Base-by-base conservation (phyloP, 64 coral and sea anemone species). In the Acropora tenuis region DNA sequence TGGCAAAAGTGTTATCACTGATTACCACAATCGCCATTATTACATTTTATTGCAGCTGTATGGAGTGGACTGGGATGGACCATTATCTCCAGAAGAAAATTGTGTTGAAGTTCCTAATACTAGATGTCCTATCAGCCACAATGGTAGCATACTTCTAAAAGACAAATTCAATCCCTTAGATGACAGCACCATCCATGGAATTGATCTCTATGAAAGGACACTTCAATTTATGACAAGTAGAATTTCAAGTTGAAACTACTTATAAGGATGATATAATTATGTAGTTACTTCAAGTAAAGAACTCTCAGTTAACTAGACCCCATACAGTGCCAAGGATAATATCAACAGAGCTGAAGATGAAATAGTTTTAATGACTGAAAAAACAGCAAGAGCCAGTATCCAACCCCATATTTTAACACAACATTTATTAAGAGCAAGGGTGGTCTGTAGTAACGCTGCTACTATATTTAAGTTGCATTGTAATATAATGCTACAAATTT, bases 1-100 rank as follows among this genome's bases (percentile, higher is more conserved):
- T 20, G 71, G 67, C 3, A 55, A 71, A 30, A 71, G 67, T 71
- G 67, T 71, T 71, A 71, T 71, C 18, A 71, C 67, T 71, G 67
- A 71, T 71, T 71, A 16, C 67, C 67, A 71, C 67, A 71, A 71
- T 71, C 67, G 67, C 11, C 67, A 71, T 71, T 15, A 71, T n/a
- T n/a, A n/a, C n/a, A n/a, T n/a, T 71, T 16, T 71, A 71, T 78
- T 78, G 53, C 55, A 90, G 88, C 5, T 90, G 44, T 80, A 67
- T 90, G 88, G 88, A 46, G 78, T 90, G 61, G 76, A 90, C 65
- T 90, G 88, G 76, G 49, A 90, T 68, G 88, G 88, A 43, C 88
- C 88, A 19, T 61, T 90, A 65, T 63, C 50, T 63, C 15, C 55
- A 46, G 76, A 80, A 43, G 63, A 43, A 59, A 79, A 42, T 78